Conservation (phyloP, 2,797 vertebrate genomes). For the Diplodus puntazzo region DNA sequence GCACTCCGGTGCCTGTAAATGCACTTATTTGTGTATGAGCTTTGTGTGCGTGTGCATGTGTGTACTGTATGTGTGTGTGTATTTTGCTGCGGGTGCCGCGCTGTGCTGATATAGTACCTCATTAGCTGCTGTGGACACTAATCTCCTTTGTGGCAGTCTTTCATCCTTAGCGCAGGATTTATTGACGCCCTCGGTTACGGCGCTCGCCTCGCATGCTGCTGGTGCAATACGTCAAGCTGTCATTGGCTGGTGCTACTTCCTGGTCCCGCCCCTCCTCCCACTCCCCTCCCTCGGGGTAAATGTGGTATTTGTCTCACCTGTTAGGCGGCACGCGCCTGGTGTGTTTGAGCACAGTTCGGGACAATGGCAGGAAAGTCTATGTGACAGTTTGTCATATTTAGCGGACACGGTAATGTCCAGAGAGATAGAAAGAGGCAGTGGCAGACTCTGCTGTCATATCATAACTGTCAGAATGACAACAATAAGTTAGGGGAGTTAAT, state of each 20-base stretch:
- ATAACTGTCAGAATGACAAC: not conserved
- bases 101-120: constrained; percentile 79
- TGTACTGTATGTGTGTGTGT: constrained; percentile 63
- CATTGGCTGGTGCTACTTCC: constrained; percentile 67
- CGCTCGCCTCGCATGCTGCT: constrained; percentile 62
- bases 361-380: not conserved
- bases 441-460: not conserved
- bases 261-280: constrained; percentile 42
- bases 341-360: constrained; percentile 33
- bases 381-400: constrained; percentile 32
- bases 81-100: constrained; percentile 55
- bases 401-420: not conserved
- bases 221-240: constrained; percentile 85
- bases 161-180: constrained; percentile 91
- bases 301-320: constrained; percentile 65
- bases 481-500: not conserved
- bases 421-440: constrained; percentile 1
- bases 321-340: constrained; percentile 5
- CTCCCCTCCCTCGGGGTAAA: constrained; percentile 14
- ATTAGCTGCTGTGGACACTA: constrained; percentile 88
- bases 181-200: constrained; percentile 87
- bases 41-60: constrained; percentile 18
- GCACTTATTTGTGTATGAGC: constrained; percentile 56
- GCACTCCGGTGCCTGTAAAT: constrained; percentile 26
- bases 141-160: constrained; percentile 88